Base-by-base conservation (phyloP, 1,140 invertebrate species). In the Coelopa frigida region DNA sequence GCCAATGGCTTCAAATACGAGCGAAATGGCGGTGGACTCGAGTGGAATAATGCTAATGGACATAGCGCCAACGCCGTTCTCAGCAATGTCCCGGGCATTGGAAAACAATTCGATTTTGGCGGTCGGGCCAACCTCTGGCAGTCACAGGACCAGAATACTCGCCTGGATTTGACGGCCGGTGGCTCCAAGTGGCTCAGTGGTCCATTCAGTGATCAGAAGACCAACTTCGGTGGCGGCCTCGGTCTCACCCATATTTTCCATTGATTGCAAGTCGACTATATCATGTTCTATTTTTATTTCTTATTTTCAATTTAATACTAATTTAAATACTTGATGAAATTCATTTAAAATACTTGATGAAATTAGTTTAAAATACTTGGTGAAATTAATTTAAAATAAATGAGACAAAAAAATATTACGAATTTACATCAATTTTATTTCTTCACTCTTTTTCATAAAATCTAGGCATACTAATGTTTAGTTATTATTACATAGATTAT, bases 1-100 rank as follows among this genome's bases (percentile, higher is more conserved):
- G 57, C 61, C 44, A 64, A 64, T 42, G 61, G 61, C 22, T 54
- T 64, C 4, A 41, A 55, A 18, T 65, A 61, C 49, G 53, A 65
- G 29, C 58, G 61, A n/a, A 65, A 64, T 26, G 61, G 61, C 17
- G 55, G 50, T 23, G 58, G 57, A 2, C 35, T 65, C 20, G 58
- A 61, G 1, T 64, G 64, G 51, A 56, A 57, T 0, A 55, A 65
- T 36, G 39, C 47, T 26, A 61, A 64, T 32, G 61, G 61, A 7
- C 61, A 64, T 15, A 54, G 57, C n/a, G 61, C 12, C 42, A 58
- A 46, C 23, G 6, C 64, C 14, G 64, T 57, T 4, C 59, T 64
- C 43, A 58, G 57, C 44, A 65, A 58, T 14, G 55, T 65, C 40
- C 61, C 61, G 12, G 58, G 58, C n/a, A 26, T 65, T 6, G 61